Percentiles rank a stretch among this genome's conserved stretches.
Evolutionary conservation across 2,113 vertebrate genomes (phyloP).

Genomic region (Tragulus kanchil): DNA sequence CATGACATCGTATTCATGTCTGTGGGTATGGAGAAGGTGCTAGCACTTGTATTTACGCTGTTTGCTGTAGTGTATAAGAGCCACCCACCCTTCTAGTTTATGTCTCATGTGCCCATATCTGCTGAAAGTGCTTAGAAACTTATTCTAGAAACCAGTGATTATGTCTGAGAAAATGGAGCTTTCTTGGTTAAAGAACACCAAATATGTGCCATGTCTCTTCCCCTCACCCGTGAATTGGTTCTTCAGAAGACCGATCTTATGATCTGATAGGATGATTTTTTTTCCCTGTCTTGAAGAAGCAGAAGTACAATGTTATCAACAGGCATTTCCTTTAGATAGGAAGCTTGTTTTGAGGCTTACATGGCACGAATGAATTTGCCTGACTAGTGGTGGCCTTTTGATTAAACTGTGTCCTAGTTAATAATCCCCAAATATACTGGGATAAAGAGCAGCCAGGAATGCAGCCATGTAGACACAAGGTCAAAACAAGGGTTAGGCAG

Average conservation of each 20-base stretch:
- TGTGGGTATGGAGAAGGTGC: neutral
- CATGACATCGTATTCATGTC: neutral
- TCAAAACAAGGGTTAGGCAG: neutral
- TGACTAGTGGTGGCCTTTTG: neutral
- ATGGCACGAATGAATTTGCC: neutral
- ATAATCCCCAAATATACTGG: neutral
- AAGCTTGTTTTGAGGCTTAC: constrained; percentile 15
- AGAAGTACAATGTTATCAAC: constrained; percentile 62
- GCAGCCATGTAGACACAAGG: neutral
- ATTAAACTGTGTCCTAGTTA: neutral
- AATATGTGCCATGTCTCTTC: neutral
- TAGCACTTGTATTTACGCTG: neutral
- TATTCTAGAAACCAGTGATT: neutral
- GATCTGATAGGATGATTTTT: neutral
- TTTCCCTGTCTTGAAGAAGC: constrained; percentile 14
- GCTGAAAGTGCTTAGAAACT: neutral
- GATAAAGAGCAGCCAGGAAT: neutral
- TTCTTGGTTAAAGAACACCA: neutral
- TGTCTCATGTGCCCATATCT: neutral
- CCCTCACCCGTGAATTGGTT: neutral
- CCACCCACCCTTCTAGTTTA: neutral
- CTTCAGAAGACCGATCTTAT: neutral
- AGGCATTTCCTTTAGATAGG: constrained; percentile 7
- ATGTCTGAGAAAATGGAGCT: neutral
- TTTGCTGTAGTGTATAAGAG: neutral